Evolutionary conservation across 2,888 invertebrate species (phyloP), one percentile per base, ranked within the genome.

Genomic region (Synergus laeviventris): DNA sequence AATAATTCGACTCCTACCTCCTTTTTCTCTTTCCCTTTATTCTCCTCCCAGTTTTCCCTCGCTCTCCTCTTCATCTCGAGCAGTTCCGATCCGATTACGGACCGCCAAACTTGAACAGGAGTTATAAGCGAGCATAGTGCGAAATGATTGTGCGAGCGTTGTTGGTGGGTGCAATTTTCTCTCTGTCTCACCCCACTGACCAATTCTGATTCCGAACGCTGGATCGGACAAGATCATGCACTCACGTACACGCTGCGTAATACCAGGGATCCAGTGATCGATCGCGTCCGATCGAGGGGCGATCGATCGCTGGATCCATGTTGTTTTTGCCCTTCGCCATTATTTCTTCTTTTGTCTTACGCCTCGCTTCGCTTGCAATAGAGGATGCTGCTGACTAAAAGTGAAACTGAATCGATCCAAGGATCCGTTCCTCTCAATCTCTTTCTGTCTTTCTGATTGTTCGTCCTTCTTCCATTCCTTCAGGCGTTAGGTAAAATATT

Each of bases 211-310:
- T 66, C 54, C 70, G 73, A 73, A 18, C 61, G 77, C 73, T 74
- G 76, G 76, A 75, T 74, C 78, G 64, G 77, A 73, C 81, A 81
- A 78, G 80, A 81, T 76, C 78, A 80, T 79, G 81, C 81, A 73
- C 86, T 87, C 87, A 87, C 87, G 87, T 87, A 87, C 81, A 86
- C 86, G 87, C 89, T 87, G 89, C 89, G 89, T 89, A 89, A 89
- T 89, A 89, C 89, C 89, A 89, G 89, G 85, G 87, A 89, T 86
- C 87, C 85, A 49, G 42, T 45, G 66, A 85, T 84, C 85, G 86
- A 85, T 84, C 82, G 83, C 74, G 62, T 73, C 73, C 79, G 80
- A 77, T 70, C 76, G 82, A 86, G 45, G 45, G 21, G 82, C 88
- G 86, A 86, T 86, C 85, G 84, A 84, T 83, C 81, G 83, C 80